phyloP scores from a whole-genome alignment of 2,888 invertebrate species.

The Agrotis clavis region DNA sequence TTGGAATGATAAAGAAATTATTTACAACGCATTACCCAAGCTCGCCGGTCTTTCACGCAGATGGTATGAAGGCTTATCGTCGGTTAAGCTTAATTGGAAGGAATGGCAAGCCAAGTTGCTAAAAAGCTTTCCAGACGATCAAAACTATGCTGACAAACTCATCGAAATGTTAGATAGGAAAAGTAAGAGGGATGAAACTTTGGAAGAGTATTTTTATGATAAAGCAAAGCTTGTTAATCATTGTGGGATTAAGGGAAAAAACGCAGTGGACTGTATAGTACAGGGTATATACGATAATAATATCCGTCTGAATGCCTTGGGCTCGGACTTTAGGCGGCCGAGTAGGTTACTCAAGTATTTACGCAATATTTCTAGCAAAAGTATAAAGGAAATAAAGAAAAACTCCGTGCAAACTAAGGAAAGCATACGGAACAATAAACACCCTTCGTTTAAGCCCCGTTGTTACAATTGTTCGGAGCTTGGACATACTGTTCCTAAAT shows the following conservation, averaged over 20 bases:
- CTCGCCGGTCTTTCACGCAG: conserved; percentile 8
- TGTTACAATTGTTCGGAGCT: conserved; percentile 3
- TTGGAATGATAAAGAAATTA: conserved; percentile 4
- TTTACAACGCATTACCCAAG: conserved; percentile 5
- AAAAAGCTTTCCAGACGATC: conserved; percentile 2
- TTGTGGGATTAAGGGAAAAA: conserved; percentile 1
- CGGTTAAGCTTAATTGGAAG: conserved; percentile 8
- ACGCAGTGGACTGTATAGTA: conserved; percentile 5
- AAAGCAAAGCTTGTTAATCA: no score
- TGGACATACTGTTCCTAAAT: conserved; percentile 1
- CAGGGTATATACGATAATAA: conserved; percentile 2
- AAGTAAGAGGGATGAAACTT: no score
- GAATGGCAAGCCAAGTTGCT: conserved; percentile 3
- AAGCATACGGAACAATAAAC: no score
- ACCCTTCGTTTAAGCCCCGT: neutral
- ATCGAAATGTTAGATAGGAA: no score
- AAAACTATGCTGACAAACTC: no score
- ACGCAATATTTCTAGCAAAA: no score
- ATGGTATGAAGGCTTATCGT: conserved; percentile 14
- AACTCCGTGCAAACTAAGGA: no score
- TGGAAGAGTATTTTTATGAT: no score
- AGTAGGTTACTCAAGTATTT: conserved; percentile 1
- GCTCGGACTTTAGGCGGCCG: neutral
- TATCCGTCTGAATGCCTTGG: conserved; percentile 2
- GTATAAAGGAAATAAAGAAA: no score